Conservation (phyloP, 1,140 invertebrate genomes). For the Habropoda laboriosa region DNA sequence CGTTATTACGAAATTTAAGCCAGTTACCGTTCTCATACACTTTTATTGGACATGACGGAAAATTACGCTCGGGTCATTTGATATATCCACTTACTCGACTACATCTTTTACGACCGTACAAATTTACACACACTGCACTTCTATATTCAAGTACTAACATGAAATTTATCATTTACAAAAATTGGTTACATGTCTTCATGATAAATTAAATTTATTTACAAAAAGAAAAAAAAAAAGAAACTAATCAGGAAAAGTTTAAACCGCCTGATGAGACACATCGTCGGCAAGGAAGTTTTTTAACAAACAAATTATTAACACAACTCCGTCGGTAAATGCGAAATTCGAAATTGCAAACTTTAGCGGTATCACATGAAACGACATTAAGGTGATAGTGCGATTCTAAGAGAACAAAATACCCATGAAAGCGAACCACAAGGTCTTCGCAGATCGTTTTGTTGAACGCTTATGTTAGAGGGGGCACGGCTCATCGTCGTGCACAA, state of each 20-base stretch:
- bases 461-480: slow-evolving; percentile 29
- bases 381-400: background rate
- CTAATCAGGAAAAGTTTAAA: background rate
- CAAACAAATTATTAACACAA: background rate
- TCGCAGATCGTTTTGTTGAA: slow-evolving; percentile 23
- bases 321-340: slow-evolving; percentile 12
- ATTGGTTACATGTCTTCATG: background rate
- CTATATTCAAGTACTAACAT: too few relatives aligned
- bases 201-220: background rate
- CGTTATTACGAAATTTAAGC: slow-evolving; percentile 2
- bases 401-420: background rate
- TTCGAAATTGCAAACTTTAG: background rate
- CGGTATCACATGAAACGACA: slow-evolving; percentile 7
- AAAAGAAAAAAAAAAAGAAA: background rate
- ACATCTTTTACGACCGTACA: background rate
- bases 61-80: background rate
- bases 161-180: background rate
- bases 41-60: background rate
- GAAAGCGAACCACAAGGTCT: slow-evolving; percentile 6
- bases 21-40: background rate
- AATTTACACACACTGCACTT: too few relatives aligned
- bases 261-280: too few relatives aligned
- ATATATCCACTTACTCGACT: background rate
- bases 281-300: slow-evolving; percentile 6
- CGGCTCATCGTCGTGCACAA: slow-evolving; percentile 27